These are phyloP conservation scores for Patagioenas fasciata DNA, from an alignment of 2,113 vertebrate genomes.

Conservation along the genomic window DNA sequence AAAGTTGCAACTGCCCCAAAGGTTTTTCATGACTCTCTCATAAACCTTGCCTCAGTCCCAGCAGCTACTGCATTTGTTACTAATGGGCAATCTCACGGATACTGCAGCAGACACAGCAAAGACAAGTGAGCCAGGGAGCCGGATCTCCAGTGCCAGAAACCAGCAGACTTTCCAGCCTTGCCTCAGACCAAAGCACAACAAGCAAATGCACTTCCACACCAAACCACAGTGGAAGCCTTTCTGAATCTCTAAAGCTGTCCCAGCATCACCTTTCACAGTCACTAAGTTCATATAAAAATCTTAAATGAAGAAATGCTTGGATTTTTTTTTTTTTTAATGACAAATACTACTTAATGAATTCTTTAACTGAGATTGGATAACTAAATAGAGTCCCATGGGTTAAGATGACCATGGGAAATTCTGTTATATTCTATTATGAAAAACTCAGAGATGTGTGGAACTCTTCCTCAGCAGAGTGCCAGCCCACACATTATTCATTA, in stretches of 20 bases:
- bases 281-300: neutral
- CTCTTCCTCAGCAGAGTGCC: neutral
- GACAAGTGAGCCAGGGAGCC: neutral
- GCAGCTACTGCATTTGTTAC: neutral
- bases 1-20: neutral
- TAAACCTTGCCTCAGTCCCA: neutral
- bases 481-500: neutral
- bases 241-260: neutral
- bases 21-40: neutral
- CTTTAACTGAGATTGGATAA: neutral
- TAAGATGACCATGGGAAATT: neutral
- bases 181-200: neutral
- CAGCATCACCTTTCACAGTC: neutral
- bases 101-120: neutral
- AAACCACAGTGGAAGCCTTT: neutral
- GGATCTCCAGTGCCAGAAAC: neutral
- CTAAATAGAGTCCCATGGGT: neutral
- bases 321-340: neutral
- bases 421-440: neutral
- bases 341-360: neutral
- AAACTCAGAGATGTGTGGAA: neutral
- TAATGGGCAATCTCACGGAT: neutral
- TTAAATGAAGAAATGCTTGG: neutral
- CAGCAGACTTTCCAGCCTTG: neutral
- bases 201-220: rapidly evolving